phyloP scores from a whole-genome alignment of 2,888 invertebrate genomes.

The Petrolisthes cinctipes region DNA sequence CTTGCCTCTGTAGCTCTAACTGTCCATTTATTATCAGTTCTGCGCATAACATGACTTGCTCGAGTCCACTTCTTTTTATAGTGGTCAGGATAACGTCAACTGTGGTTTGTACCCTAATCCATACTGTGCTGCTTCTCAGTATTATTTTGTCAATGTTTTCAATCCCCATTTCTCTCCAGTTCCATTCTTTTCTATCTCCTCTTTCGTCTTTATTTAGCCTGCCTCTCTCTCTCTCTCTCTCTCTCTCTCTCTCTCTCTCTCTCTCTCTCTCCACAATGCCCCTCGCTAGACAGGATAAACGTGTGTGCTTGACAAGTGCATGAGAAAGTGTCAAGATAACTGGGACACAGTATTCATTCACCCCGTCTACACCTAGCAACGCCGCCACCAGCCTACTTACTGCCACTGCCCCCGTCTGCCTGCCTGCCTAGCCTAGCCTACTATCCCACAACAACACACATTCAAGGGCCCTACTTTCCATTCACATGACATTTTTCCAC shows the following conservation, averaged over 20 bases:
- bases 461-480: too few relatives aligned
- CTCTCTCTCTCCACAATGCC: neutral
- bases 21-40: too few relatives aligned
- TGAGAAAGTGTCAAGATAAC: too few relatives aligned
- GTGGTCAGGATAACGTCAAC: neutral
- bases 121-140: neutral
- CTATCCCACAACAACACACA: too few relatives aligned
- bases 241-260: slow-evolving; percentile 22
- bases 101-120: neutral
- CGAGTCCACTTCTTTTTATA: neutral
- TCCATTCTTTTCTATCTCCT: neutral
- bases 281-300: too few relatives aligned
- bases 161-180: neutral
- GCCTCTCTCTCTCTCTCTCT: slow-evolving; percentile 9
- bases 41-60: too few relatives aligned
- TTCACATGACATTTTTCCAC: too few relatives aligned
- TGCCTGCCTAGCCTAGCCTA: neutral
- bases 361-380: too few relatives aligned
- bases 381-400: neutral
- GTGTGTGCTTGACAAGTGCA: too few relatives aligned
- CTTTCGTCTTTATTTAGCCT: neutral
- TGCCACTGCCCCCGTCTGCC: neutral
- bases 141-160: neutral
- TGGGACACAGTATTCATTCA: too few relatives aligned
- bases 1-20: too few relatives aligned